Conservation (phyloP, 92 coral and sea anemone species). For the Palythoa heliodiscus region DNA sequence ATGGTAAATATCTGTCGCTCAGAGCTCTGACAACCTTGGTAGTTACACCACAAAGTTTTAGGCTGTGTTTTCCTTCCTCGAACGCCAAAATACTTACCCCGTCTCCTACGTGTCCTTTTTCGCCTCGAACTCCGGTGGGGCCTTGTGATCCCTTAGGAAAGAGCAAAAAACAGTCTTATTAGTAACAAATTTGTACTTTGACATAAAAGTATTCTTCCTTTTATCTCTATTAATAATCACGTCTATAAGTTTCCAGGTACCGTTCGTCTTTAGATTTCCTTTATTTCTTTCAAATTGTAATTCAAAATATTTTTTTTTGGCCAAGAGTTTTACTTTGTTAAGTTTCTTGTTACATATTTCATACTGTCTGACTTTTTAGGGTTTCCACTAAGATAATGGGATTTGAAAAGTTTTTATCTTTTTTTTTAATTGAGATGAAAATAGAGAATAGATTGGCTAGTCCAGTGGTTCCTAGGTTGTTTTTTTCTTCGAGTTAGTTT, state of each 20-base stretch:
- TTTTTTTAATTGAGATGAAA: too few species aligned
- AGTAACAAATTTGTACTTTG: not conserved
- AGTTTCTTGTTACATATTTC: too few species aligned
- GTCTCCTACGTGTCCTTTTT: conserved; percentile 8
- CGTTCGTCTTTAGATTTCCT: not conserved
- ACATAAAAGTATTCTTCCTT: not conserved
- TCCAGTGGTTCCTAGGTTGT: not conserved
- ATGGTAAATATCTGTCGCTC: too few species aligned
- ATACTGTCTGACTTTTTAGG: not conserved
- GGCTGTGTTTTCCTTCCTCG: not conserved
- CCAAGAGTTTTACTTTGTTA: not conserved
- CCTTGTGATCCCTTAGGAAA: not conserved
- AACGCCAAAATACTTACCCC: not conserved
- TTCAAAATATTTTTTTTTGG: not conserved
- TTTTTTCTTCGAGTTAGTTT: not conserved
- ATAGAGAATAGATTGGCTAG: too few species aligned
- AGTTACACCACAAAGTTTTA: too few species aligned
- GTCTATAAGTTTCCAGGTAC: not conserved
- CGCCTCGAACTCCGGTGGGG: not conserved
- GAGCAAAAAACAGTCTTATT: not conserved
- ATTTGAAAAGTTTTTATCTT: not conserved
- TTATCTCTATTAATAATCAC: conserved; percentile 1
- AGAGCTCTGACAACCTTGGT: too few species aligned
- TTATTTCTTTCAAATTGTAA: not conserved
- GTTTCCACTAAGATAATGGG: not conserved